phyloP scores from a whole-genome alignment of 2,888 invertebrate species.

The Ophioninae sp. region DNA sequence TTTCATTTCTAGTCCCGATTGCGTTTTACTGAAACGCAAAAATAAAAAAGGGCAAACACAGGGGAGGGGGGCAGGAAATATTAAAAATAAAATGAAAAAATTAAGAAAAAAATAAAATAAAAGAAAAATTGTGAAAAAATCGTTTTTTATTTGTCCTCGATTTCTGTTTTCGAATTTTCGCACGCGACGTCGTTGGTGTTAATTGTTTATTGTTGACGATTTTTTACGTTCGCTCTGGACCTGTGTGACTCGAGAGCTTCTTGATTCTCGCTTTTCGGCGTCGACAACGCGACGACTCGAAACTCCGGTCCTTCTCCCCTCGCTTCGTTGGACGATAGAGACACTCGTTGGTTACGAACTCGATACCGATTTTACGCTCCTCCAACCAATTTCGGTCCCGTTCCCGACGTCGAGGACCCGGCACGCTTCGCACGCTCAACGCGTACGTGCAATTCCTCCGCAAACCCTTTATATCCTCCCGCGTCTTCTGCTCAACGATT shows the following conservation, averaged over 20 bases:
- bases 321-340: slow-evolving; percentile 54
- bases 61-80: neutral
- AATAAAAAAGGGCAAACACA: slow-evolving; percentile 3
- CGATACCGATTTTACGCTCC: slow-evolving; percentile 69
- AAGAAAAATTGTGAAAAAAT: slow-evolving; percentile 14
- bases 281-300: slow-evolving; percentile 66
- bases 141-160: slow-evolving; percentile 35
- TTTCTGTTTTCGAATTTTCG: neutral
- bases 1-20: slow-evolving; percentile 57
- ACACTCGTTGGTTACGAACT: slow-evolving; percentile 70
- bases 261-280: slow-evolving; percentile 66
- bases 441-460: slow-evolving; percentile 70
- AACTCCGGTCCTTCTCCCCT: slow-evolving; percentile 32
- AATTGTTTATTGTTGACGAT: neutral
- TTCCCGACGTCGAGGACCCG: slow-evolving; percentile 33
- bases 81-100: slow-evolving; percentile 40
- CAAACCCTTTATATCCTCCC: slow-evolving; percentile 69
- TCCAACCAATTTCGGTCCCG: slow-evolving; percentile 51
- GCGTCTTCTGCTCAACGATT: slow-evolving; percentile 63
- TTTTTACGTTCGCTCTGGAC: neutral
- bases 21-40: slow-evolving; percentile 2
- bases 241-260: slow-evolving; percentile 43
- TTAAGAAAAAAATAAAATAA: neutral
- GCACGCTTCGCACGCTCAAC: slow-evolving; percentile 67
- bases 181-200: too few relatives aligned